A percentile compares a stretch with the other conserved stretches of the same genome.
Conservation (phyloP, 2,888 invertebrate genomes). For the Periphyllus acericola region DNA sequence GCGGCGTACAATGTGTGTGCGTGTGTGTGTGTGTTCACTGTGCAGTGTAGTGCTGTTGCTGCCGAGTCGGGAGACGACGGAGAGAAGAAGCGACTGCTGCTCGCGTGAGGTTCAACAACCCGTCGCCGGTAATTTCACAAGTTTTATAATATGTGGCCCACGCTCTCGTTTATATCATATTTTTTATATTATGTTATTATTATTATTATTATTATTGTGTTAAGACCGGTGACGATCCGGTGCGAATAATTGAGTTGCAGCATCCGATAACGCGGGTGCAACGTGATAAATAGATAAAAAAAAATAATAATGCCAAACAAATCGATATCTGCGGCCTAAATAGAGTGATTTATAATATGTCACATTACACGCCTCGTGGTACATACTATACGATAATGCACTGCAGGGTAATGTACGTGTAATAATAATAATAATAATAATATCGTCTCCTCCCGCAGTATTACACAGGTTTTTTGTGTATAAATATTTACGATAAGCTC, state of each 20-base stretch:
- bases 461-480: background rate
- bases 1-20: background rate
- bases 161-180: slow-evolving; percentile 33
- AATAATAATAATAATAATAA: too few species aligned
- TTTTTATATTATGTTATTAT: background rate
- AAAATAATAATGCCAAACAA: background rate
- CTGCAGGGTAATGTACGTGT: background rate
- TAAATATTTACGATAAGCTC: background rate
- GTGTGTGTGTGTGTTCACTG: too few species aligned
- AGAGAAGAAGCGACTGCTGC: slow-evolving; percentile 28
- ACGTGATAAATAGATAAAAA: background rate
- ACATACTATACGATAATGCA: background rate
- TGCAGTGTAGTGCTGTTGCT: too few species aligned
- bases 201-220: background rate
- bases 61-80: slow-evolving; percentile 21
- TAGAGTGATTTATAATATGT: background rate
- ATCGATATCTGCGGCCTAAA: background rate
- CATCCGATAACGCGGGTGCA: background rate
- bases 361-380: background rate
- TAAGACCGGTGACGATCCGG: background rate
- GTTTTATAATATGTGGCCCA: slow-evolving; percentile 45
- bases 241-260: background rate
- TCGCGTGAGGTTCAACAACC: slow-evolving; percentile 57
- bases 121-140: slow-evolving; percentile 49
- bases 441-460: too few species aligned